Evolutionary conservation across 2,888 invertebrate genomes (phyloP).

Genomic region (Lacanobia oleracea): DNA sequence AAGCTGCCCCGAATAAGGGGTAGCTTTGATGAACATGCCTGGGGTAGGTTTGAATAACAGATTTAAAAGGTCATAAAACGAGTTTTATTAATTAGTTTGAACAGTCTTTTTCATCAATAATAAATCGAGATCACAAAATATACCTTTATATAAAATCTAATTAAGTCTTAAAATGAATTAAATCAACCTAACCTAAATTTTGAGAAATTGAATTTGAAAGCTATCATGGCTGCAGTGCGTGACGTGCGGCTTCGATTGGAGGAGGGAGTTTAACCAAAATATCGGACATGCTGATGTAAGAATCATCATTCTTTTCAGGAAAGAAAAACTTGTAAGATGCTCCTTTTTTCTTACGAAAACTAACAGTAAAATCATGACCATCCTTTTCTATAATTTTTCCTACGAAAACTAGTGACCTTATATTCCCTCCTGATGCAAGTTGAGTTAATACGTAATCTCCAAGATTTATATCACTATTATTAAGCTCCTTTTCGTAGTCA

Average conservation of each 20-base stretch:
- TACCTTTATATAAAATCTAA: background rate
- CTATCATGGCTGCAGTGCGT: conserved; percentile 4
- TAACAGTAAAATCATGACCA: background rate
- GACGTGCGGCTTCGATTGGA: conserved; percentile 6
- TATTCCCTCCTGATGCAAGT: background rate
- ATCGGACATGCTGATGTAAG: conserved; percentile 2
- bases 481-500: background rate
- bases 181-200: background rate
- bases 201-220: background rate
- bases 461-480: background rate
- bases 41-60: conserved; percentile 4
- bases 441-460: background rate
- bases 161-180: background rate
- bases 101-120: background rate
- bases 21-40: conserved; percentile 3
- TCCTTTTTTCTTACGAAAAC: background rate
- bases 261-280: conserved; percentile 3
- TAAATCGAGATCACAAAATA: background rate
- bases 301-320: background rate
- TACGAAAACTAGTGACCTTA: background rate
- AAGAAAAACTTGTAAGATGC: background rate
- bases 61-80: background rate
- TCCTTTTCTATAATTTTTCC: background rate
- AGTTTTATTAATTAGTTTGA: conserved; percentile 1
- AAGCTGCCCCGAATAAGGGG: background rate